Base-by-base conservation (phyloP, 30 jellyfish, hydroid and myxozoan species). In the Chrysaora quinquecirrha region DNA sequence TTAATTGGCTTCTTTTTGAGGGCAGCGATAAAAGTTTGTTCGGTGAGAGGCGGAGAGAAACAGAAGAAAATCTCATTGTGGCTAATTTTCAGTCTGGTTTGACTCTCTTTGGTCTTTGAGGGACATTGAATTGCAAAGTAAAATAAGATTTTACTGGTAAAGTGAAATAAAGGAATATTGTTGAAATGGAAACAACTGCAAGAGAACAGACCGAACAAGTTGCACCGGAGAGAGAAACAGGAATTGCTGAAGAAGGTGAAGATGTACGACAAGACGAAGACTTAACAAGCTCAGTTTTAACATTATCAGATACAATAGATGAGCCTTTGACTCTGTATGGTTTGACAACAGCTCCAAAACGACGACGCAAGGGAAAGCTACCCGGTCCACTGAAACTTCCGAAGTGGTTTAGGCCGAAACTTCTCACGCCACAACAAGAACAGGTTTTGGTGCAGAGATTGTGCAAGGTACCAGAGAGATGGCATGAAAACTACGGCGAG, bases 341-440 rank as follows among this genome's bases (percentile, higher is more conserved):
- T 43, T 29, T 65, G 64, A 30, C 67, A 1, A 14, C 32, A 34
- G 23, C 31, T 16, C 31, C 48, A 38, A 48, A 22, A 33, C 34
- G 24, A 16, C 73, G 20, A 21, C 30, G 85, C 21, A 82, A 46
- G 70, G 38, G 79, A 4, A 82, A 65, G 56, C 38, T 82, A 61
- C 92, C 92, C 1, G 71, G 85, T 38, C 80, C 85, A 2, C 34
- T 82, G 43, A 68, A 58, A 54, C 38, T 54, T n/a, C 92, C 92
- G 23, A 82, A 60, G 30, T 25, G 78, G 28, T 72, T 65, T 70
- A n/a, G 28, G 61, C 95, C 87, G 43, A 65, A 74, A 47, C 61
- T n/a, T 2, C 43, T 72, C 77, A 70, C 87, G 19, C 82, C 87
- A 18, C 25, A 52, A 76, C 80, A 84, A 28, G 83, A 84, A 31